These are phyloP conservation scores for Pachyramphus minor DNA, from an alignment of 2,113 vertebrate genomes.

Conservation along the genomic window DNA sequence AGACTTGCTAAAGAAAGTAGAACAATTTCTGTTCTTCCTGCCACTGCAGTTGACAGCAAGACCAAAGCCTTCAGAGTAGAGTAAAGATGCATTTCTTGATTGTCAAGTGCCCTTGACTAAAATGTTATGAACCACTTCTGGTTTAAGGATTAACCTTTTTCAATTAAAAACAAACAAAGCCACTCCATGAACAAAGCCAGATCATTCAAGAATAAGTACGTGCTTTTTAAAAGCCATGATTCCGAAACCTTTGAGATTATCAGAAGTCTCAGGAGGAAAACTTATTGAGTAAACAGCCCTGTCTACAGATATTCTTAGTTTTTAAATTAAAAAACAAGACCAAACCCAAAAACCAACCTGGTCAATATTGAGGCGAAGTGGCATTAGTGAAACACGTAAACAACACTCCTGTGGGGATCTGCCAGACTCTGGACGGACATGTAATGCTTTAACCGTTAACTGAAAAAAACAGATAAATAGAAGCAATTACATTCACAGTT, in stretches of 20 bases:
- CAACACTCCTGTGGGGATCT: slow-evolving; percentile 94
- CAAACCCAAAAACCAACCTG: slow-evolving; percentile 75
- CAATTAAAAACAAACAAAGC: background rate
- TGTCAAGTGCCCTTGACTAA: background rate
- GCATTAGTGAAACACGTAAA: slow-evolving; percentile 92
- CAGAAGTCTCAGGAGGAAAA: background rate
- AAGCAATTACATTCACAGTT: background rate
- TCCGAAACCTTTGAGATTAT: background rate
- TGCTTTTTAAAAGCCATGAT: background rate
- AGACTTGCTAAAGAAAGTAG: background rate
- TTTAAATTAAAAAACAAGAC: background rate
- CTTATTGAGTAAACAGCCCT: background rate
- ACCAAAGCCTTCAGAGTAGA: background rate
- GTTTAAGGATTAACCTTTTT: background rate
- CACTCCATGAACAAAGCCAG: background rate
- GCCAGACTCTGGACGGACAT: slow-evolving; percentile 90
- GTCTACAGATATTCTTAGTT: background rate
- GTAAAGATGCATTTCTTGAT: background rate
- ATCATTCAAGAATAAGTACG: background rate
- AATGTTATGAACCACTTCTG: background rate
- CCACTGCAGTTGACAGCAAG: background rate
- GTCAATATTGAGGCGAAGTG: slow-evolving; percentile 96
- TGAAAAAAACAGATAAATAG: slow-evolving; percentile 38
- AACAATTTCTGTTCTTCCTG: background rate
- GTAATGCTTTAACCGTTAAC: slow-evolving; percentile 92